A percentile compares a stretch with the other conserved stretches of the same genome.
Evolutionary conservation across 2,888 invertebrate species (phyloP).

Genomic region (Troilus luridus): DNA sequence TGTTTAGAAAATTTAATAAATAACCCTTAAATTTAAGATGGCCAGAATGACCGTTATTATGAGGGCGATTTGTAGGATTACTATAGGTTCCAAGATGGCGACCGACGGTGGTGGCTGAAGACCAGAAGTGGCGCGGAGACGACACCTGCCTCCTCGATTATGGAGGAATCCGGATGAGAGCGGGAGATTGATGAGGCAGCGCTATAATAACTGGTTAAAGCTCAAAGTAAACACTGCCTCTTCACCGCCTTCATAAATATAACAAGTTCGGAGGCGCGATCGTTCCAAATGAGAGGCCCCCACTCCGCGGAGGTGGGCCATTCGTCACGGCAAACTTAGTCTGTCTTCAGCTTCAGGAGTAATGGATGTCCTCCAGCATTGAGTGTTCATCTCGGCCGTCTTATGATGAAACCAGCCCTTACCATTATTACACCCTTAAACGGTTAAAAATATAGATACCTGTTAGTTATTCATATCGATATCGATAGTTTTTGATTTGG

Average conservation of each 20-base stretch:
- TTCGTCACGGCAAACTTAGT: not conserved
- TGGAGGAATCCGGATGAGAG: not conserved
- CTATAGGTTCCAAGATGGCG: conserved; percentile 7
- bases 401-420: too few relatives aligned
- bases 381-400: not conserved
- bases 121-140: not conserved
- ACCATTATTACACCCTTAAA: too few relatives aligned
- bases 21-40: too few relatives aligned
- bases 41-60: not conserved
- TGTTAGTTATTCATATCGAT: too few relatives aligned
- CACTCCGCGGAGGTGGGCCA: not conserved
- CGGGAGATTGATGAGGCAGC: conserved; percentile 1
- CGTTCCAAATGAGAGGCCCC: not conserved
- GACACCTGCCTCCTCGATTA: conserved; percentile 16
- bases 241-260: conserved; percentile 41
- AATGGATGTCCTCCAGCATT: not conserved
- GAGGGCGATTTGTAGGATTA: not conserved
- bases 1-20: too few relatives aligned
- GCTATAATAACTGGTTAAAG: conserved; percentile 39
- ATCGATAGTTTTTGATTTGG: too few relatives aligned
- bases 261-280: not conserved
- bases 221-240: conserved; percentile 43
- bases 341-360: not conserved
- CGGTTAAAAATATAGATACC: too few relatives aligned
- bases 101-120: not conserved